Evolutionary conservation across 2,888 invertebrate species (phyloP), one percentile per base, ranked within the genome.

Genomic region (Synergus laeviventris): DNA sequence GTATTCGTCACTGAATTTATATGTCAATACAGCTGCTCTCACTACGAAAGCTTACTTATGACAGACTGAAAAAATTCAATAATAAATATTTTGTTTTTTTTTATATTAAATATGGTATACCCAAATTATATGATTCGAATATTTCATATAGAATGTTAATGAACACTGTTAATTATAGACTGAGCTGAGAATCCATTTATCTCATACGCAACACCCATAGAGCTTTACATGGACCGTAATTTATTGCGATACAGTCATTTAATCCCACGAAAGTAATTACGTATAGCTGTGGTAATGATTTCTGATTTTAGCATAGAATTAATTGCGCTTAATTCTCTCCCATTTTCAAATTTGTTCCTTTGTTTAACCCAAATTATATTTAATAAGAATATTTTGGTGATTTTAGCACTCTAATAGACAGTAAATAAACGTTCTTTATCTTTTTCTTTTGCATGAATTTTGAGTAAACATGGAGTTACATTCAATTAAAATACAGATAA

Each of bases 221-320:
- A 21, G 14, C 4, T n/a, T 1, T 24, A 16, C 11, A 42, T 70
- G 21, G n/a, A 49, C 31, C 49, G 31, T 24, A 70, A 31, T 70
- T 70, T 70, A 70, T 70, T 49, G 49, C 70, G 12, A 31, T 49
- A 49, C 49, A n/a, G 49, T 45, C 24, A 21, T 56, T 49, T 70
- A n/a, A 70, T 66, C 66, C 16, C 24, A 16, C 21, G 66, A n/a
- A 31, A 70, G 64, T 42, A 42, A 64, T 39, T 24, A 70, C 31
- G 8, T n/a, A 31, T 4, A 1, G 21, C 24, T n/a, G 31, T 1
- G 42, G 49, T 31, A 24, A 49, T 12, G 70, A 24, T 31, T 49
- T 24, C 31, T n/a, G 16, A 11, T 24, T 70, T 31, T 31, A n/a
- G n/a, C n/a, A n/a, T n/a, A n/a, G n/a, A n/a, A n/a, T n/a, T n/a